Evolutionary conservation across 1,140 invertebrate genomes (phyloP).

Genomic region (Anthonomus grandis): DNA sequence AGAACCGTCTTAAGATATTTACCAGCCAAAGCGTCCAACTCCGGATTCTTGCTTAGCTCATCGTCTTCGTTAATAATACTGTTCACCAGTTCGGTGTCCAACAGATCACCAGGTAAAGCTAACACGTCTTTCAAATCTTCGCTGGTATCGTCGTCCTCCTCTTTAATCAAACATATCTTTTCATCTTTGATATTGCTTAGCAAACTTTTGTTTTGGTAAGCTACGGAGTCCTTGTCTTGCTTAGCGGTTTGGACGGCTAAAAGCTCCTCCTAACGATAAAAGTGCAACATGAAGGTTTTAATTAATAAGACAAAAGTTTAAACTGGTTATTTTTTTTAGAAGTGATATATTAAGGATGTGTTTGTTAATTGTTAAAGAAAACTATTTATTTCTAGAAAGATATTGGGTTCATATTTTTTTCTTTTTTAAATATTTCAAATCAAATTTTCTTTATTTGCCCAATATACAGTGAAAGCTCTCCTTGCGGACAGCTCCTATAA

Average conservation of each 20-base stretch:
- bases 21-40: conserved; percentile 48
- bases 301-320: no score
- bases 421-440: no score
- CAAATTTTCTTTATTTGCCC: no score
- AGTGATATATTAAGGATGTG: no score
- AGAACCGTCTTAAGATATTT: conserved; percentile 12
- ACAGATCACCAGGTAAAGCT: conserved; percentile 61
- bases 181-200: conserved; percentile 13
- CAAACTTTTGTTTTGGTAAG: neutral
- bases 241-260: conserved; percentile 62
- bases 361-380: no score
- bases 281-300: no score
- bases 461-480: no score
- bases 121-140: conserved; percentile 69
- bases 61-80: conserved; percentile 73
- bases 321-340: no score
- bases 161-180: conserved; percentile 41
- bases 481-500: no score
- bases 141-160: conserved; percentile 58
- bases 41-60: conserved; percentile 54
- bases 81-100: conserved; percentile 70
- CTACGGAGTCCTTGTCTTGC: conserved; percentile 45
- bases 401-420: no score
- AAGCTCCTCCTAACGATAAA: conserved; percentile 57
- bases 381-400: no score